Evolutionary conservation across 1,140 invertebrate genomes (phyloP).

Genomic region (Papilio xuthus): DNA sequence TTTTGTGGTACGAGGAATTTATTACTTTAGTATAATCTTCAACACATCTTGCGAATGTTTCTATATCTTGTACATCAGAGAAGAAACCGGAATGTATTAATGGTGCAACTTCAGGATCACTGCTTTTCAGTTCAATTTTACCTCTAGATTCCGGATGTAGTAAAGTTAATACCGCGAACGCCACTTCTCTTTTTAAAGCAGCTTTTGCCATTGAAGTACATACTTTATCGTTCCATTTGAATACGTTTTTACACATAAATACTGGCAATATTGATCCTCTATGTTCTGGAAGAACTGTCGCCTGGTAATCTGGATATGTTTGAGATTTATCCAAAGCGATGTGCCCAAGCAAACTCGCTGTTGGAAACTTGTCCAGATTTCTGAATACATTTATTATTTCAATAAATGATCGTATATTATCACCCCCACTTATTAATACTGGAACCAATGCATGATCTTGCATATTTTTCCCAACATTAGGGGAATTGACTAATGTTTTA

Average conservation of each 20-base stretch:
- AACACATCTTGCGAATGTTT: conserved; percentile 88
- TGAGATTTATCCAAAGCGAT: conserved; percentile 57
- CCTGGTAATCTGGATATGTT: conserved; percentile 59
- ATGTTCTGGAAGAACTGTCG: conserved; percentile 49
- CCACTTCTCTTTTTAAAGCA: conserved; percentile 86
- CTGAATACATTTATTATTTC: conserved; percentile 43
- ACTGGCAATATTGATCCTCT: conserved; percentile 80
- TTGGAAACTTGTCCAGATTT: conserved; percentile 50
- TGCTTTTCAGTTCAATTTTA: conserved; percentile 86
- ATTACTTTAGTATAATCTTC: conserved; percentile 83
- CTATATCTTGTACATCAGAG: conserved; percentile 87
- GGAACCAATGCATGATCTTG: conserved; percentile 87
- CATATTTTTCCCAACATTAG: conserved; percentile 86
- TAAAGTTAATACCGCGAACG: conserved; percentile 90
- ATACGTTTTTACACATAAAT: conserved; percentile 86
- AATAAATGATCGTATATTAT: conserved; percentile 25
- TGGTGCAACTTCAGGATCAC: conserved; percentile 92
- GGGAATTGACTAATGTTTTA: conserved; percentile 78
- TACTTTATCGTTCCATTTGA: conserved; percentile 84
- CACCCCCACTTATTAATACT: conserved; percentile 83
- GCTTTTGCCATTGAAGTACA: conserved; percentile 70
- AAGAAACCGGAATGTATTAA: conserved; percentile 95
- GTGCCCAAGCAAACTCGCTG: conserved; percentile 44
- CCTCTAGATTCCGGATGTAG: conserved; percentile 90
- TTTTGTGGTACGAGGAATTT: conserved; percentile 81